These are phyloP conservation scores for Luperina testacea DNA, from an alignment of 2,888 invertebrate genomes.

Conservation along the genomic window DNA sequence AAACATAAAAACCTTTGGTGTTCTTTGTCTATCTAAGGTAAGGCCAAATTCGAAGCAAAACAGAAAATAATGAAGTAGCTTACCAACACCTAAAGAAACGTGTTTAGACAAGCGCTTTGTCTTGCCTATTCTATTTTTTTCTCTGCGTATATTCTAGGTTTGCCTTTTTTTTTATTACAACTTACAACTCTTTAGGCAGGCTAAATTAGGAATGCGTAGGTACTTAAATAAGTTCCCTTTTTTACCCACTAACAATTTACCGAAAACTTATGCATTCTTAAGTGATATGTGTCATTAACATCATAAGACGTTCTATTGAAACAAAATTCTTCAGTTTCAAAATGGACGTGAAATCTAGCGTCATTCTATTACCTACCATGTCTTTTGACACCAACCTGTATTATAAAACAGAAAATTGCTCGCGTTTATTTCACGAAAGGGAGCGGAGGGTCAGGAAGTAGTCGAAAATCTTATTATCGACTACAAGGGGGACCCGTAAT, in stretches of 20 bases:
- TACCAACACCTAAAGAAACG: background rate
- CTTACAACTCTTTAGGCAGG: background rate
- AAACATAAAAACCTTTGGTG: background rate
- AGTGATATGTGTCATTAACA: background rate
- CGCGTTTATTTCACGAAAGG: constrained; percentile 38
- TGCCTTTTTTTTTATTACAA: background rate
- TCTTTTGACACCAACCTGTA: background rate
- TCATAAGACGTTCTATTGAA: background rate
- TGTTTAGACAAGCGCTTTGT: constrained; percentile 1
- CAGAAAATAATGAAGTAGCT: background rate
- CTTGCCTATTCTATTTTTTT: background rate
- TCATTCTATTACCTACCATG: background rate
- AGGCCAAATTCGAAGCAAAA: background rate
- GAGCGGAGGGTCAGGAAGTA: constrained; percentile 64
- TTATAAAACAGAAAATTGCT: constrained; percentile 37
- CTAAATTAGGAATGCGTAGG: background rate
- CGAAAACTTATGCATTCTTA: background rate
- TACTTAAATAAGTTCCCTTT: background rate
- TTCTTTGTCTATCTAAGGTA: background rate
- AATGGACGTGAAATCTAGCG: background rate
- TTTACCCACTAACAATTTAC: background rate
- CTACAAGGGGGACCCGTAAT: constrained; percentile 68
- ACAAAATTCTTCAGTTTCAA: background rate
- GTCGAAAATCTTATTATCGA: constrained; percentile 70
- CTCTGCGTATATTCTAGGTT: background rate